These are phyloP conservation scores for Gorsachius magnificus DNA, from an alignment of 2,797 vertebrate genomes.

Conservation along the genomic window DNA sequence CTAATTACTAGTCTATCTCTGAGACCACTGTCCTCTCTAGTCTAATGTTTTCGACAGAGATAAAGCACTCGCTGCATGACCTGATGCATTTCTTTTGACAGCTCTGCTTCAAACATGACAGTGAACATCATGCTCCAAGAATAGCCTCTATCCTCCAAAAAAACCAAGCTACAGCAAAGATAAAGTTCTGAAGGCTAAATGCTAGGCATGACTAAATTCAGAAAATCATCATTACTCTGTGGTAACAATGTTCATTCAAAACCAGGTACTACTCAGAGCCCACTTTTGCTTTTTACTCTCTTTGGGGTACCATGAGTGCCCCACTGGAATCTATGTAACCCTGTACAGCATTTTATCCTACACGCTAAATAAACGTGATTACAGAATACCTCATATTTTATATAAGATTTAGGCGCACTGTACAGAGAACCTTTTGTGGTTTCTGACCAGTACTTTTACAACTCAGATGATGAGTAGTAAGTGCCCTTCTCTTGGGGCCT, in stretches of 20 bases:
- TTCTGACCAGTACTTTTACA: not conserved
- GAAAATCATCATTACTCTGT: not conserved
- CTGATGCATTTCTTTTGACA: slow-evolving; percentile 70
- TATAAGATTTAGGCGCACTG: not conserved
- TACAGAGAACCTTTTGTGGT: not conserved
- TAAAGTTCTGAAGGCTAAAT: not conserved
- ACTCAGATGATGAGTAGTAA: not conserved
- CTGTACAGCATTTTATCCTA: not conserved
- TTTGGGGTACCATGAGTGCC: not conserved
- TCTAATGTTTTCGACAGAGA: slow-evolving; percentile 69
- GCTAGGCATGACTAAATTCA: not conserved
- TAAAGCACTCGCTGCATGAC: slow-evolving; percentile 63
- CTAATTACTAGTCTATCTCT: slow-evolving; percentile 74
- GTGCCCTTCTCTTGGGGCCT: not conserved
- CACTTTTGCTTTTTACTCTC: not conserved
- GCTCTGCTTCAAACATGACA: slow-evolving; percentile 50
- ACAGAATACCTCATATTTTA: not conserved
- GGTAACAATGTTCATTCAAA: not conserved
- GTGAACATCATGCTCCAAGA: slow-evolving; percentile 31
- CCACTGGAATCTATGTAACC: not conserved
- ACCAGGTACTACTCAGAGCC: not conserved
- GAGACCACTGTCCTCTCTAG: slow-evolving; percentile 39
- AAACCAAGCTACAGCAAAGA: not conserved
- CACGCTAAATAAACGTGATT: not conserved
- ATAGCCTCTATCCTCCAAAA: slow-evolving; percentile 20